A percentile compares a stretch with the other conserved stretches of the same genome.
These are phyloP conservation scores for Leptinotarsa haldemani DNA, from an alignment of 2,888 invertebrate genomes.

Conservation along the genomic window DNA sequence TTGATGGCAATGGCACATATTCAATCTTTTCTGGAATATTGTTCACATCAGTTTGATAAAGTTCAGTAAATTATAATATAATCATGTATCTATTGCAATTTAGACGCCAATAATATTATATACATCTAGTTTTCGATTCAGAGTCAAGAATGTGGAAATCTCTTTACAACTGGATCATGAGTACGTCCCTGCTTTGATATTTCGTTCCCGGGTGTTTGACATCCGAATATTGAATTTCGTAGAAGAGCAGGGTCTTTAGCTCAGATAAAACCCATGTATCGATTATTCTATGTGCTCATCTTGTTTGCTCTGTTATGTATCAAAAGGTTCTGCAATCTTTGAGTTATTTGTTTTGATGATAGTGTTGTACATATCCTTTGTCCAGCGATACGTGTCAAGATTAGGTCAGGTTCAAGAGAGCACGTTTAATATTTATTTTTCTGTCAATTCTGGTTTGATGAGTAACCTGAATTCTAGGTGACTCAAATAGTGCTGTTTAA, in stretches of 20 bases:
- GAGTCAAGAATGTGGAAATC: not conserved
- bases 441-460: not conserved
- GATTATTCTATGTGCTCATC: slow-evolving; percentile 14
- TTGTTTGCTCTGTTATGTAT: slow-evolving; percentile 9
- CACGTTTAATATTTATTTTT: slow-evolving; percentile 13
- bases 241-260: slow-evolving; percentile 3
- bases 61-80: too few relatives aligned
- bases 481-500: not conserved
- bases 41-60: too few relatives aligned
- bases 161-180: not conserved
- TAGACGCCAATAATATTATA: too few relatives aligned
- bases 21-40: too few relatives aligned
- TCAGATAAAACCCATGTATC: slow-evolving; percentile 11
- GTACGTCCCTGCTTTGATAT: not conserved
- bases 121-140: too few relatives aligned
- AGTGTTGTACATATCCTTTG: slow-evolving; percentile 14
- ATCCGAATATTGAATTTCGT: slow-evolving; percentile 11
- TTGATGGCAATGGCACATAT: too few relatives aligned
- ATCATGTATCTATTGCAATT: too few relatives aligned
- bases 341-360: slow-evolving; percentile 11
- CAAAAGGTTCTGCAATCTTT: slow-evolving; percentile 18
- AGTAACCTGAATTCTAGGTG: not conserved
- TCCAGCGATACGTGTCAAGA: slow-evolving; percentile 30
- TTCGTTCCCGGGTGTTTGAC: slow-evolving; percentile 6
- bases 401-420: slow-evolving; percentile 43